Evolutionary conservation across 1,140 invertebrate species (phyloP).

Genomic region (Helicoverpa zea): DNA sequence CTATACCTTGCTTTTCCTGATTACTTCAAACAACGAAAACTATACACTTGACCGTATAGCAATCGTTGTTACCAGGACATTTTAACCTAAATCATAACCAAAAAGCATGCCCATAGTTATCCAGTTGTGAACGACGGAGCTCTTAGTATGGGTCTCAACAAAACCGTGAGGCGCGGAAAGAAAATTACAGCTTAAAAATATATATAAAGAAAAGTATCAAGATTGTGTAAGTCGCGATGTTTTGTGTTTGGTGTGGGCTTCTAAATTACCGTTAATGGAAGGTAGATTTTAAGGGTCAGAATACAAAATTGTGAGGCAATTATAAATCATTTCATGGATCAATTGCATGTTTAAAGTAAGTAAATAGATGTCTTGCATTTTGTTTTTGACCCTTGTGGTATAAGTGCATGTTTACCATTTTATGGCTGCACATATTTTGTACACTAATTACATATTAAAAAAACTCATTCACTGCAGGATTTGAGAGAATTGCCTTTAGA

Average conservation of each 20-base stretch:
- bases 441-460: no score
- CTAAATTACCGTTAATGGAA: neutral
- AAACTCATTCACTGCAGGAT: no score
- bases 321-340: no score
- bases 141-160: neutral
- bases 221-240: slow-evolving; percentile 17
- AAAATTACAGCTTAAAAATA: slow-evolving; percentile 11
- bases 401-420: no score
- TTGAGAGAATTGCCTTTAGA: no score
- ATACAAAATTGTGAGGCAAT: neutral
- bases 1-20: neutral
- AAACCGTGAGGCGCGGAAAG: slow-evolving; percentile 7
- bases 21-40: neutral
- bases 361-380: no score
- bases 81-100: neutral
- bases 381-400: no score
- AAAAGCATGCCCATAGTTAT: neutral
- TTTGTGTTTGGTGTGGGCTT: neutral
- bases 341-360: no score
- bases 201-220: slow-evolving; percentile 1
- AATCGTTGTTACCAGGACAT: neutral
- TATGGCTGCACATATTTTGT: no score
- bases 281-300: neutral
- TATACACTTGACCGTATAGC: neutral
- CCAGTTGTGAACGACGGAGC: neutral